Percentiles rank a stretch among this genome's conserved stretches.
These are phyloP conservation scores for Limnephilus rhombicus DNA, from an alignment of 2,888 invertebrate genomes.

Conservation along the genomic window DNA sequence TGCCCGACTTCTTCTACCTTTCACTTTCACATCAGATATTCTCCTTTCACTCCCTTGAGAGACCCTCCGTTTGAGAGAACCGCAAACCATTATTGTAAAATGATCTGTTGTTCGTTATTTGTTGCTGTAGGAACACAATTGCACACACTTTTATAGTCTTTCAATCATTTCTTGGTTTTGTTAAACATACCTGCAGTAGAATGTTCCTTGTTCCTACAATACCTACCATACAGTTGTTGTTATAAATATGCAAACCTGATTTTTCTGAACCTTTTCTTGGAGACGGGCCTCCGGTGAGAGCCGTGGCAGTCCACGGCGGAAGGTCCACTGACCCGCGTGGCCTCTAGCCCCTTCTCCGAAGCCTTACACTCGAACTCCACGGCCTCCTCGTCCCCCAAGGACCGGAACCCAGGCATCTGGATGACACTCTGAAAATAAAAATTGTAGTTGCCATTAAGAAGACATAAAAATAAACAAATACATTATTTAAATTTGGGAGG, in stretches of 20 bases:
- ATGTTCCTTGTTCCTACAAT: not conserved
- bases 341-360: conserved; percentile 92
- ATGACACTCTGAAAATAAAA: conserved; percentile 87
- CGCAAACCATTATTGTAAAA: not conserved
- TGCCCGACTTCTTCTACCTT: too few relatives aligned
- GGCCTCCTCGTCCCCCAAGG: conserved; percentile 91
- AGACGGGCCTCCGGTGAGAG: conserved; percentile 87
- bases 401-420: conserved; percentile 93
- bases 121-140: not conserved
- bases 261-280: conserved; percentile 90
- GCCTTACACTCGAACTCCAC: conserved; percentile 92
- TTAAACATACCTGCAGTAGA: not conserved
- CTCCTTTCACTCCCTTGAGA: too few relatives aligned
- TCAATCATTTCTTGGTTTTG: not conserved
- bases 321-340: conserved; percentile 89
- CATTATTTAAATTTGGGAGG: not conserved
- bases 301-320: conserved; percentile 89
- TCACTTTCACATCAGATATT: too few relatives aligned
- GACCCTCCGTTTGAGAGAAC: too few relatives aligned
- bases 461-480: not conserved
- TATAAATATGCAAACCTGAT: conserved; percentile 79
- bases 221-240: conserved; percentile 1
- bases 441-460: not conserved
- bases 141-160: not conserved
- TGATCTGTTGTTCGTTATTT: not conserved